Conservation (phyloP, 2,888 invertebrate species). For the Apeira syringaria region DNA sequence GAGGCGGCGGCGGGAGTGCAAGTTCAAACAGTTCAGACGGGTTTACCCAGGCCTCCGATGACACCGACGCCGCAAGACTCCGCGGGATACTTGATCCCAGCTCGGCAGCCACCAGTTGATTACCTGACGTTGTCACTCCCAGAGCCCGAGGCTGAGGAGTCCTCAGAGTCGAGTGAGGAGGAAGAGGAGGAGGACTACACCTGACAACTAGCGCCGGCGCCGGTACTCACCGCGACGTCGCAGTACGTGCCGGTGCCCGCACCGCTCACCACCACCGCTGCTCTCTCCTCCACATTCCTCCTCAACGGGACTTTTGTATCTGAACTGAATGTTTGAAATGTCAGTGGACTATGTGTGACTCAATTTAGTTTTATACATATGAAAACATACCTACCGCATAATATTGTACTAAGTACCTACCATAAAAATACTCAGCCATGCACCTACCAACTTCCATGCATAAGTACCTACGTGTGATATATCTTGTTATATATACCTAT, state of each 20-base stretch:
- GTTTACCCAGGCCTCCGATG: conserved; percentile 78
- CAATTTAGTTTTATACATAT: no score
- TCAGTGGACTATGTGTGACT: not conserved
- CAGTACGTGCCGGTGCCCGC: conserved; percentile 61
- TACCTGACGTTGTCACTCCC: conserved; percentile 83
- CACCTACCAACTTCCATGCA: conserved; percentile 22
- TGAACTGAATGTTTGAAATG: conserved; percentile 47
- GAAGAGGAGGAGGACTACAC: conserved; percentile 70
- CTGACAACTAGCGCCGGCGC: conserved; percentile 49
- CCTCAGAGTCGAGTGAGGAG: conserved; percentile 63
- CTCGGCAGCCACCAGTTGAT: conserved; percentile 77
- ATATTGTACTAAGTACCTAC: not conserved
- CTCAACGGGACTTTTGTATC: conserved; percentile 37
- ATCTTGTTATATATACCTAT: conserved; percentile 19
- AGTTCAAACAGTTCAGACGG: conserved; percentile 49
- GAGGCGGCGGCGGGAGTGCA: conserved; percentile 72
- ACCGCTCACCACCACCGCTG: conserved; percentile 38
- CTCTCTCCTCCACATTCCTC: conserved; percentile 59
- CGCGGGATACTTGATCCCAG: conserved; percentile 87
- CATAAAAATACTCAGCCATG: conserved; percentile 16
- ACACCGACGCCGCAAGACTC: conserved; percentile 85
- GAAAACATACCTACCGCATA: no score
- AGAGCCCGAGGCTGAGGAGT: conserved; percentile 56
- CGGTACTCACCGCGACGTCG: conserved; percentile 37
- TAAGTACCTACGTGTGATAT: conserved; percentile 52